Percentiles rank a stretch among this genome's conserved stretches.
Evolutionary conservation across 2,113 vertebrate species (phyloP).

Genomic region (Sinosuthora webbiana): DNA sequence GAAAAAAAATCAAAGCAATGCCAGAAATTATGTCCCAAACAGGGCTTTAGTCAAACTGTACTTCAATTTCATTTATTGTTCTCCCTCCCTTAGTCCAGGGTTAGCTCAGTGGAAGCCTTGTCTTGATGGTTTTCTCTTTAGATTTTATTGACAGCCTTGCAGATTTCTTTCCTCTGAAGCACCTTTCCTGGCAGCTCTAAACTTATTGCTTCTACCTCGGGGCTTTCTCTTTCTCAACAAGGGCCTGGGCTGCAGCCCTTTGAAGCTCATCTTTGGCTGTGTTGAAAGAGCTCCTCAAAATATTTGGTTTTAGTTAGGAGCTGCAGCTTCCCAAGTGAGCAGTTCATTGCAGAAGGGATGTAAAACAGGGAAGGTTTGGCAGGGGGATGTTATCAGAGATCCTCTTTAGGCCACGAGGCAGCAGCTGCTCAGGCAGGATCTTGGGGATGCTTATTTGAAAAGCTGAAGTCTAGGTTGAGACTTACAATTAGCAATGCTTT

Average conservation of each 20-base stretch:
- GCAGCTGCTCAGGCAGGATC: not conserved
- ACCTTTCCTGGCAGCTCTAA: slow-evolving; percentile 34
- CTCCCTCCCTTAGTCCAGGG: not conserved
- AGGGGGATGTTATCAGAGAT: not conserved
- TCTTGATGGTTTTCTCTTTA: slow-evolving; percentile 36
- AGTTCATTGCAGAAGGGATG: not conserved
- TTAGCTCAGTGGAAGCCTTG: not conserved
- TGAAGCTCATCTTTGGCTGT: slow-evolving; percentile 9
- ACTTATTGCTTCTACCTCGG: slow-evolving; percentile 15
- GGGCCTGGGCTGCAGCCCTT: slow-evolving; percentile 22
- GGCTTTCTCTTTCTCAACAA: slow-evolving; percentile 25
- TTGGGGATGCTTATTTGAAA: not conserved
- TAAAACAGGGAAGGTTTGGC: not conserved
- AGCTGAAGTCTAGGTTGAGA: not conserved
- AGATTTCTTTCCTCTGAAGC: slow-evolving; percentile 49
- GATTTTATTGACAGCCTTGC: slow-evolving; percentile 51
- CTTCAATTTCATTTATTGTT: slow-evolving; percentile 11
- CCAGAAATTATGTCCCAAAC: not conserved
- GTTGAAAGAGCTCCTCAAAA: slow-evolving; percentile 45
- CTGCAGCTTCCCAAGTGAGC: slow-evolving; percentile 2
- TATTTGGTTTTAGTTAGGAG: slow-evolving; percentile 22
- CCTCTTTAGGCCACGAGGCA: not conserved
- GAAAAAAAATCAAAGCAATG: slow-evolving; percentile 20
- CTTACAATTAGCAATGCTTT: not conserved
- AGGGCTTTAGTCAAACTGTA: not conserved